Evolutionary conservation across 2,113 vertebrate genomes (phyloP).

Genomic region (Ginglymostoma cirratum): DNA sequence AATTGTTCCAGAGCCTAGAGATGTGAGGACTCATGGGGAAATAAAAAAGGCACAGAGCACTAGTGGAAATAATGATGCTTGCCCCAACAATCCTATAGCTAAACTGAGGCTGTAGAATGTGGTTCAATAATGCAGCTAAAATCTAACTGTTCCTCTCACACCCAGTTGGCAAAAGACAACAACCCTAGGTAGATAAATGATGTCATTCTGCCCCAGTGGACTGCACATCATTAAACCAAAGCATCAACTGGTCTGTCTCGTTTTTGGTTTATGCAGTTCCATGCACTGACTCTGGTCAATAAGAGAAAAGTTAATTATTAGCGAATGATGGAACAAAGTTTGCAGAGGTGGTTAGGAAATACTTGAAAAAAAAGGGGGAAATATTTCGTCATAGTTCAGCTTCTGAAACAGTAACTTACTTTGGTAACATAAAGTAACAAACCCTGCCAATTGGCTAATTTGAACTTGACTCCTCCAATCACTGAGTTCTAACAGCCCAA

Average conservation of each 20-base stretch:
- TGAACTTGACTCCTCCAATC: neutral
- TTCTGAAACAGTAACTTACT: neutral
- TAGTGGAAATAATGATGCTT: neutral
- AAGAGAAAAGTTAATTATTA: conserved; percentile 15
- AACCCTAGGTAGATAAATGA: neutral
- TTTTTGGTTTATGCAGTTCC: neutral
- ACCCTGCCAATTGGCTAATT: neutral
- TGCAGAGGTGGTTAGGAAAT: neutral
- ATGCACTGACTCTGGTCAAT: neutral
- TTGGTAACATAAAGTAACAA: neutral
- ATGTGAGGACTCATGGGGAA: neutral
- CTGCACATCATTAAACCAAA: no score
- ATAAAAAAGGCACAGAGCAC: neutral
- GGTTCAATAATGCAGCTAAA: neutral
- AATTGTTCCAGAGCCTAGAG: neutral
- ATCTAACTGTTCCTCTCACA: neutral
- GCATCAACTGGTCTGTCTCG: neutral
- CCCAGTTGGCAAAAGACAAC: neutral
- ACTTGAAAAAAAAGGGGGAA: neutral
- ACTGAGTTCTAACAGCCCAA: neutral
- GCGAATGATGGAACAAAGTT: neutral
- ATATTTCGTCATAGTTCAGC: neutral
- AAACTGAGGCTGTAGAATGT: neutral
- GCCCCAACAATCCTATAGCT: neutral
- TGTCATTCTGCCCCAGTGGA: neutral